phyloP scores from a whole-genome alignment of 2,113 vertebrate genomes.

The Peromyscus maniculatus region DNA sequence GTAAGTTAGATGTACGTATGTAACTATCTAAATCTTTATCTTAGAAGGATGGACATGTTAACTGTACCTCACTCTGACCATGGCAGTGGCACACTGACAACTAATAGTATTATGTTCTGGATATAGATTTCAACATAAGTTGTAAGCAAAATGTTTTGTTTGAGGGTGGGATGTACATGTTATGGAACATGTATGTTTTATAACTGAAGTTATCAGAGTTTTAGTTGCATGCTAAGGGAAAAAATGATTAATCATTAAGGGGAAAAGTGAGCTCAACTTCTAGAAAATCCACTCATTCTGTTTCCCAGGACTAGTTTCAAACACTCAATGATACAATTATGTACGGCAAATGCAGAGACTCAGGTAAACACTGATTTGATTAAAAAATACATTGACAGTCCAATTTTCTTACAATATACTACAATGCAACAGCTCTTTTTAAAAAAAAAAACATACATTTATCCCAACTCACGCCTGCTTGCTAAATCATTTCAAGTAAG shows the following conservation, averaged over 20 bases:
- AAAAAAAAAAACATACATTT: neutral
- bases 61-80: conserved; percentile 12
- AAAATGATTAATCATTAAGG: neutral
- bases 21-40: conserved; percentile 40
- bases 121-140: conserved; percentile 65
- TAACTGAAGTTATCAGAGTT: neutral
- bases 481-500: conserved; percentile 55
- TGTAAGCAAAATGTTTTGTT: conserved; percentile 43
- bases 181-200: conserved; percentile 66
- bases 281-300: conserved; percentile 8
- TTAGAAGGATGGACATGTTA: conserved; percentile 17
- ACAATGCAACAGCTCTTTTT: neutral
- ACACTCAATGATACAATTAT: conserved; percentile 29
- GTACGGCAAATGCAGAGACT: conserved; percentile 10
- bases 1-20: conserved; percentile 64
- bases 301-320: conserved; percentile 57
- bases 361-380: conserved; percentile 27
- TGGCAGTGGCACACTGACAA: neutral
- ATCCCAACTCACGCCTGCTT: conserved; percentile 53
- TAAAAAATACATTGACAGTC: conserved; percentile 33
- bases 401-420: conserved; percentile 38
- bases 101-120: neutral
- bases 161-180: neutral
- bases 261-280: neutral
- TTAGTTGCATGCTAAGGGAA: conserved; percentile 40